Evolutionary conservation across 2,888 invertebrate genomes (phyloP), one percentile per base, ranked within the genome.

Genomic region (Archaeoteleia sp.): DNA sequence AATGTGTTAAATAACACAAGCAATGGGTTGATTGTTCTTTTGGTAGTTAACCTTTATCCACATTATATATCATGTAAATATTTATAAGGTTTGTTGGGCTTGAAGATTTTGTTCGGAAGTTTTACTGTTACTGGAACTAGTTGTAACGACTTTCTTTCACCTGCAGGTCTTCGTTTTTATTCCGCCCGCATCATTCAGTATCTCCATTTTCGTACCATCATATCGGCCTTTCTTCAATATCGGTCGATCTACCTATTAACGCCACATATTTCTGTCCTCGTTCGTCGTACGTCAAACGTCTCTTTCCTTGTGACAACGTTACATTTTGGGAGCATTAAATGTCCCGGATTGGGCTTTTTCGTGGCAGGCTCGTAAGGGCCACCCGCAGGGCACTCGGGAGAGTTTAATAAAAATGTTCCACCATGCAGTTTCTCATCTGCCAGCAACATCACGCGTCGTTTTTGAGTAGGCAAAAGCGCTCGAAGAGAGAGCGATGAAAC

Each of bases 361-460:
- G 25, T 35, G 53, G 70, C 42, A 71, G 67, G 69, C 74, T 73
- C 35, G 45, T 40, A 53, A 65, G 46, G 75, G 62, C 75, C 76
- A 74, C 76, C 77, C 73, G 77, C 48, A 58, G 74, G 49, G 78
- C 55, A 49, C 62, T 67, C 49, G 62, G 55, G 39, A 62, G 58
- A 70, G 62, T 68, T 67, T 75, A 77, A 75, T 76, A 75, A 78
- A 78, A 77, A 78, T 75, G 74, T 74, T 68, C 60, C 65, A 71
- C 17, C 46, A 12, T 45, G 45, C 25, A 25, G 30, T 49, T 42
- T 48, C 43, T 49, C 61, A 53, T 60, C 54, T 37, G 10, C 27
- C 55, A 20, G 54, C 35, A 30, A 61, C 60, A 67, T 68, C 70
- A 60, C 20, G 29, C 40, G 46, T 54, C 39, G 34, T 54, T 54